Evolutionary conservation across 2,797 vertebrate genomes (phyloP).

Genomic region (Falco columbarius): DNA sequence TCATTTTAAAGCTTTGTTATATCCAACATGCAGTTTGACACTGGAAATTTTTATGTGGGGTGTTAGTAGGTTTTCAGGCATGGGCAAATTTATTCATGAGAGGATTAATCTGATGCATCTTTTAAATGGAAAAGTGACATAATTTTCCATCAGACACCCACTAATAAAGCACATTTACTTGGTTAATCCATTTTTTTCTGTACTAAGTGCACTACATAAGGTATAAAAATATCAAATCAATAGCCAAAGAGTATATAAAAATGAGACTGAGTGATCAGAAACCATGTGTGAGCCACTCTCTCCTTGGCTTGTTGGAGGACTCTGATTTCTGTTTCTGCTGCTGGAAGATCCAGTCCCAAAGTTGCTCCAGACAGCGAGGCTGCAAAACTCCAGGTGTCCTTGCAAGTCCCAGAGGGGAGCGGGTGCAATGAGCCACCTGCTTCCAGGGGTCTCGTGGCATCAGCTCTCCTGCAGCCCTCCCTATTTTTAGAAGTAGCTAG

Average conservation of each 20-base stretch:
- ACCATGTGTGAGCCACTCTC: not conserved
- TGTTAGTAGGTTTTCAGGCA: not conserved
- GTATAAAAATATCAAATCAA: constrained; percentile 35
- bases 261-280: not conserved
- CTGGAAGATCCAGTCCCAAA: not conserved
- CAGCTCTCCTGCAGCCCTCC: not conserved
- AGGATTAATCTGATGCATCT: constrained; percentile 22
- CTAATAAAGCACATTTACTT: constrained; percentile 30
- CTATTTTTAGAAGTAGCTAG: not conserved
- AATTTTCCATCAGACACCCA: constrained; percentile 6
- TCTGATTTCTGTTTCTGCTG: not conserved
- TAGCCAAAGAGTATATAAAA: constrained; percentile 37
- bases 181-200: constrained; percentile 33
- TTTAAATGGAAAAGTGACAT: constrained; percentile 50
- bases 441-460: not conserved
- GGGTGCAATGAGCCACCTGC: not conserved
- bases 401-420: not conserved
- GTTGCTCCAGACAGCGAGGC: not conserved
- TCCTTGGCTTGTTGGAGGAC: not conserved
- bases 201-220: constrained; percentile 40
- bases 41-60: not conserved
- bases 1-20: not conserved
- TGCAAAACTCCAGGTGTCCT: not conserved
- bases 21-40: not conserved
- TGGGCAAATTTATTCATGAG: constrained; percentile 21